Evolutionary conservation across 2,888 invertebrate species (phyloP), one percentile per base, ranked within the genome.

Genomic region (Cancer borealis): DNA sequence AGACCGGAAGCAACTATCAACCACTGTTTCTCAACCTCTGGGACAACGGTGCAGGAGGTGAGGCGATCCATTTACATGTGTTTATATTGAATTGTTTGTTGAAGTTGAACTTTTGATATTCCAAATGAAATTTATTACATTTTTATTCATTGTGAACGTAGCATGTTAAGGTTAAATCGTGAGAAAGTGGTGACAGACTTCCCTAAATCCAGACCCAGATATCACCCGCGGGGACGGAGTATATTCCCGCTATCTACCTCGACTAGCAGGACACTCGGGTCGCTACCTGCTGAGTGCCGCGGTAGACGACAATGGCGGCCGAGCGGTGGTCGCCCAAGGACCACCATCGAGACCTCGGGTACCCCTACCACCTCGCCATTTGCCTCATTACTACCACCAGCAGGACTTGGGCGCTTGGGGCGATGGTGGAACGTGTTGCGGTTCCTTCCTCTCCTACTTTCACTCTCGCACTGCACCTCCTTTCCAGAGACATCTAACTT

Each of bases 191-290:
- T 60, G 5, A 6, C 30, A 30, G 14, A 30, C 49, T 60, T 66
- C 14, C 8, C n/a, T 21, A n/a, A 12, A 17, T 95, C 96, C 96
- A 97, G 97, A 98, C 96, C 97, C 97, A 0, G 98, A 98, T 96
- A 97, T 97, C 30, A 97, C 97, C 30, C 97, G 97, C 96, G 97
- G 97, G 0, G 98, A 98, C 96, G 98, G 98, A 0, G 97, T 98
- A 21, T 98, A 98, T 96, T 97, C 97, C 0, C 97, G 97, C 88
- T 97, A 97, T 96, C 97, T 97, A 96, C 95, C 95, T 3, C 94
- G 73, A 17, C 73, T 95, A 17, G 92, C 93, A 21, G 88, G 66
- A 12, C 46, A 46, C 79, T 88, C 92, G 12, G 93, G 95, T 54
- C 92, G 92, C 30, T 95, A 95, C 88, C 73, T 93, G 30, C 92